Conservation (phyloP, 2,888 invertebrate species). For the Gasteruption jaculator region DNA sequence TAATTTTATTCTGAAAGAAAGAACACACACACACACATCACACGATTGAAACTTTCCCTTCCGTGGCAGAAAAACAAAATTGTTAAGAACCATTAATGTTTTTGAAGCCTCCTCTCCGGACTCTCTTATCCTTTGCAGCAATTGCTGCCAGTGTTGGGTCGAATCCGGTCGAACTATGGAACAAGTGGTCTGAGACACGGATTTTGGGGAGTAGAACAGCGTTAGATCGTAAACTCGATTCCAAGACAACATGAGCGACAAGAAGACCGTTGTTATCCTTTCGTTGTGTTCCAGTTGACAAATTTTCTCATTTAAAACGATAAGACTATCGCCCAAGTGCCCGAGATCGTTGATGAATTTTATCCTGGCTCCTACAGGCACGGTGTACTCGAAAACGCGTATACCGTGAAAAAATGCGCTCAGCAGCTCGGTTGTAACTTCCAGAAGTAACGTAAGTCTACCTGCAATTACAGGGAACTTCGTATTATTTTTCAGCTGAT, state of each 20-base stretch:
- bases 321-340: slow-evolving; percentile 33
- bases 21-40: not conserved
- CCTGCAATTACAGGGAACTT: slow-evolving; percentile 20
- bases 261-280: slow-evolving; percentile 24
- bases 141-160: slow-evolving; percentile 29
- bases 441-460: slow-evolving; percentile 21
- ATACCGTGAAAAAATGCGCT: slow-evolving; percentile 33
- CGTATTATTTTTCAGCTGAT: not conserved
- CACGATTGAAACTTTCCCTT: not conserved
- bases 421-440: slow-evolving; percentile 30
- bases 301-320: slow-evolving; percentile 25
- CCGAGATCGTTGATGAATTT: slow-evolving; percentile 34
- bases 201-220: slow-evolving; percentile 33
- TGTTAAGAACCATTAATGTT: slow-evolving; percentile 22
- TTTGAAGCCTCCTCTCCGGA: slow-evolving; percentile 27
- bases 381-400: slow-evolving; percentile 34
- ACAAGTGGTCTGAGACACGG: slow-evolving; percentile 13
- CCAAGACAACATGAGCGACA: slow-evolving; percentile 33
- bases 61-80: too few species aligned
- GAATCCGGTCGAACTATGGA: slow-evolving; percentile 28
- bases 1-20: slow-evolving; percentile 33
- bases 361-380: slow-evolving; percentile 25
- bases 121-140: slow-evolving; percentile 28
- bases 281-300: slow-evolving; percentile 25
- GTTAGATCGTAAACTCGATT: slow-evolving; percentile 30